These are phyloP conservation scores for Calameuta pallipes DNA, from an alignment of 2,888 invertebrate species.

Conservation along the genomic window DNA sequence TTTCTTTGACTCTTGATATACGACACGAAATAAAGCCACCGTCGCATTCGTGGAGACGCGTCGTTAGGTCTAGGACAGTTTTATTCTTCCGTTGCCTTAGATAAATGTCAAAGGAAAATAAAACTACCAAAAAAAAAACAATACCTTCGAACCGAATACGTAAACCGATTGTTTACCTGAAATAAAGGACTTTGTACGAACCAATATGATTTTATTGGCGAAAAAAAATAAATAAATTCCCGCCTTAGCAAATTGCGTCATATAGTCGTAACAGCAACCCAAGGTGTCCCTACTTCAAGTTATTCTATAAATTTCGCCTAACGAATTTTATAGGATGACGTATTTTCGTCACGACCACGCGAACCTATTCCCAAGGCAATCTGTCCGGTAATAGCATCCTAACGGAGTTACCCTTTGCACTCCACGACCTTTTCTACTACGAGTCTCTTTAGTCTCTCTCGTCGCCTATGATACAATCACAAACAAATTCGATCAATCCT, in stretches of 20 bases:
- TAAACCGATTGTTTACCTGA: not conserved
- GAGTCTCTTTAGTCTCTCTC: conserved; percentile 18
- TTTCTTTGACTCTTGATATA: not conserved
- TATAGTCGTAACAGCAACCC: not conserved
- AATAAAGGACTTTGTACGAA: not conserved
- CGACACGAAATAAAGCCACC: not conserved
- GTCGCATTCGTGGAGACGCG: not conserved
- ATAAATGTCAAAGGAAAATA: not conserved
- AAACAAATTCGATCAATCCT: conserved; percentile 41
- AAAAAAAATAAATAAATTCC: too few species aligned
- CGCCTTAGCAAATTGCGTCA: not conserved
- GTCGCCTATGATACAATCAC: conserved; percentile 36
- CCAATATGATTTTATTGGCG: not conserved
- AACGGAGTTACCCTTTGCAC: conserved; percentile 42
- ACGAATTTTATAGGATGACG: conserved; percentile 30
- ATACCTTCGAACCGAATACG: not conserved
- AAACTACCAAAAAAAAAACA: not conserved
- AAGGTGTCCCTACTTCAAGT: not conserved
- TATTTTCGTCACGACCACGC: conserved; percentile 35
- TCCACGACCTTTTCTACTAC: conserved; percentile 18
- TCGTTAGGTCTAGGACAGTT: not conserved
- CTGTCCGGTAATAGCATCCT: conserved; percentile 43
- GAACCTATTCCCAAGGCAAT: conserved; percentile 46
- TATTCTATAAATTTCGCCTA: conserved; percentile 28
- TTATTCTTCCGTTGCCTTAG: not conserved